These are phyloP conservation scores for Triplophysa dalaica DNA, from an alignment of 2,113 vertebrate species.

Conservation along the genomic window DNA sequence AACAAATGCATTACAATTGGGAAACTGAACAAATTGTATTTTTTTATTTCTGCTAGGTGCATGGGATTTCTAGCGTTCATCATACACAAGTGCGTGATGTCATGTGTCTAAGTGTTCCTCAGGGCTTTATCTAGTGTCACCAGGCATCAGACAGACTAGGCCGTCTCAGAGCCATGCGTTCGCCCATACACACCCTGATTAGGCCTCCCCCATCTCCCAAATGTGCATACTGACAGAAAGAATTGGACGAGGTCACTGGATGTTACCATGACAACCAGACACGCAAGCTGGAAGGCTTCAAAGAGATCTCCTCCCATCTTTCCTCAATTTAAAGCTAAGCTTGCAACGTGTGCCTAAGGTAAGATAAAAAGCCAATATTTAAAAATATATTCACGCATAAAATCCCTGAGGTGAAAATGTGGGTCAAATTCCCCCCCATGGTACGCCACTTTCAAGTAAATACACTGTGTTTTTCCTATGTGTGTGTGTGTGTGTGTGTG, in stretches of 20 bases:
- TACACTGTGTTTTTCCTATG: neutral
- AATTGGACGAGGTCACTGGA: constrained; percentile 50
- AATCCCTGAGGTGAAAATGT: neutral
- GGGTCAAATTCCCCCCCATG: too few species aligned
- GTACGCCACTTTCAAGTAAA: constrained; percentile 2
- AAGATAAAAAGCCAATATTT: constrained; percentile 17
- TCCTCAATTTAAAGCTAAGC: constrained; percentile 42
- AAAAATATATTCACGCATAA: neutral
- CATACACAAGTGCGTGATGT: constrained; percentile 26
- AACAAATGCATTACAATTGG: too few species aligned
- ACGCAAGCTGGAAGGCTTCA: constrained; percentile 53
- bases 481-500: constrained; percentile 7
- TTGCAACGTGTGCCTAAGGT: constrained; percentile 15
- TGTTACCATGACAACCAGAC: constrained; percentile 58
- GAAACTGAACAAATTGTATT: too few species aligned
- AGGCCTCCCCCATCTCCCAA: constrained; percentile 46
- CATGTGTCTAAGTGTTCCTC: constrained; percentile 39
- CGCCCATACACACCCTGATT: constrained; percentile 48
- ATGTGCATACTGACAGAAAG: constrained; percentile 51
- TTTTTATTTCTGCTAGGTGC: neutral
- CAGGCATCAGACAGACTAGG: constrained; percentile 51
- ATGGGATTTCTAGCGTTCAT: neutral
- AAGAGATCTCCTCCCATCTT: constrained; percentile 28
- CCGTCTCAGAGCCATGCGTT: constrained; percentile 37
- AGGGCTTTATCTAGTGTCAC: constrained; percentile 54